Base-by-base conservation (phyloP, 35 echinoderm and acorn worm species). In the Ptychodera flava region DNA sequence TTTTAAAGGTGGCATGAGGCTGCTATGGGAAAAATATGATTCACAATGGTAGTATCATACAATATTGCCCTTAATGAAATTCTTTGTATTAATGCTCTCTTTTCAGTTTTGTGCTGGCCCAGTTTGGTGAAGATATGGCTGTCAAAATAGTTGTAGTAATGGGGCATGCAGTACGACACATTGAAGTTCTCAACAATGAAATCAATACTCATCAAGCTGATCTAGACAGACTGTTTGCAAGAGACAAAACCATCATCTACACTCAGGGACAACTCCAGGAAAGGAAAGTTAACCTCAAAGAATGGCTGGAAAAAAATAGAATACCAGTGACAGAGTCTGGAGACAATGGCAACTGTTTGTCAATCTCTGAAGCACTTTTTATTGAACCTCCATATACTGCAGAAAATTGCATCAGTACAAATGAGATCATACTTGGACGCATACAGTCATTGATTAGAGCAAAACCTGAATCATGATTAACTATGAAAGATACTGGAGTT, bases 391-490 rank as follows among this genome's bases (percentile, higher is more conserved):
- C 94, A 0, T 97, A 97, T 53, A 35, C 45, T 79, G 32, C 92
- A 1, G 91, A 97, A 30, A 97, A 97, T 79, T 97, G 94, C 79
- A 22, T 97, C 29, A 93, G 94, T 79, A 85, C 81, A 15, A 97
- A 97, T 83, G 94, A 97, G 78, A 97, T 97, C 28, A 97, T 97
- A 30, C 81, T 97, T 29, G 91, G 85, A 15, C 84, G 91, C 36
- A 89, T 97, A 35, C 94, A 97, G 78, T 82, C 89, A 0, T 53
- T 97, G 31, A 89, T 97, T 1, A 93, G 82, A 38, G 45, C 89
- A 36, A 93, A 90, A 88, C 91, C 92, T 15, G n/a, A 29, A 1
- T 80, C n/a, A 80, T 80, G 6, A 64, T 64, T 6, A 6, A 64
- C 45, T 22, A 12, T 12, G 22, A 12, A 64, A 64, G 45, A 64